Conservation (phyloP, 2,113 vertebrate species). For the Microcebus murinus region DNA sequence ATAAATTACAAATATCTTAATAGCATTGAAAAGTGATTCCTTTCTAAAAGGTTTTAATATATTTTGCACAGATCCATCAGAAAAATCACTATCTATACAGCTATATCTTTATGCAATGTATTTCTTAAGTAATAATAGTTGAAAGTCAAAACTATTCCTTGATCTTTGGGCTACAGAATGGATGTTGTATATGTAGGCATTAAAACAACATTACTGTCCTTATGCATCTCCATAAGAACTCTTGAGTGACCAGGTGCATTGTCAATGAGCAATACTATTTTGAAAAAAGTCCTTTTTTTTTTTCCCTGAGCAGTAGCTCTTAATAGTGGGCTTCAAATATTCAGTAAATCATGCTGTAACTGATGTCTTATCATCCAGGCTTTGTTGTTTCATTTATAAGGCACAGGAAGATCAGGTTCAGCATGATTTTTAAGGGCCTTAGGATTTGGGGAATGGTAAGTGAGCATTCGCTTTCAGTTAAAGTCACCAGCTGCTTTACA, state of each 20-base stretch:
- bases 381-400: not conserved
- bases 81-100: not conserved
- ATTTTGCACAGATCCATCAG: not conserved
- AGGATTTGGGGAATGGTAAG: not conserved
- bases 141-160: not conserved
- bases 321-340: not conserved
- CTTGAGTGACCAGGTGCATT: not conserved
- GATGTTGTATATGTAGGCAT: not conserved
- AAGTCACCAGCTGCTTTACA: not conserved
- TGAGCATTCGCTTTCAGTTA: not conserved
- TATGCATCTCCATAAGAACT: not conserved
- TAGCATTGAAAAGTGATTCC: not conserved
- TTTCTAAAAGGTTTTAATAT: not conserved
- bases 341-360: not conserved
- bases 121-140: not conserved
- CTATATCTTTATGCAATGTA: not conserved
- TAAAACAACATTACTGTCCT: not conserved
- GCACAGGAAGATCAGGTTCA: not conserved
- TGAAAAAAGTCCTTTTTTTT: not conserved
- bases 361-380: not conserved
- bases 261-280: not conserved
- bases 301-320: not conserved
- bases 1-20: not conserved
- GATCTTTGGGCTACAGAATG: not conserved
- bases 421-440: not conserved